Evolutionary conservation across 30 jellyfish, hydroid and myxozoan species (phyloP).

Genomic region (Turritopsis dohrnii): DNA sequence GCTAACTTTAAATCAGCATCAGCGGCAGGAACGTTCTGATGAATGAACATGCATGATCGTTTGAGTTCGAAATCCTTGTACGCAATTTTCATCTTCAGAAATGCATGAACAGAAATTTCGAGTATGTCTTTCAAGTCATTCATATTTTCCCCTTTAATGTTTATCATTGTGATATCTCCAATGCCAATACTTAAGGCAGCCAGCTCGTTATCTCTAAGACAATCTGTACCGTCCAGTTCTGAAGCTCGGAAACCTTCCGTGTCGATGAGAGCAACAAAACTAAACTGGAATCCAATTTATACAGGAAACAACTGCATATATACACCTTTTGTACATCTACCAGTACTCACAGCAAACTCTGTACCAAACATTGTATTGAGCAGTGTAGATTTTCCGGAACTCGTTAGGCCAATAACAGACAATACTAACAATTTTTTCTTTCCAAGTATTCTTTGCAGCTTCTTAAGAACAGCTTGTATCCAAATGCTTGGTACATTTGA

Average conservation of each 20-base stretch:
- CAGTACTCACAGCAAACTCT: slow-evolving; percentile 25
- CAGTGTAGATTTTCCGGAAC: slow-evolving; percentile 33
- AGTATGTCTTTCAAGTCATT: slow-evolving; percentile 14
- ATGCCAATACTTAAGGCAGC: slow-evolving; percentile 26
- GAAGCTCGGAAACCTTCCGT: slow-evolving; percentile 33
- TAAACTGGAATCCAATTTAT: not conserved
- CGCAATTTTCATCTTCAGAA: slow-evolving; percentile 29
- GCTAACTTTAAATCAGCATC: too few relatives aligned
- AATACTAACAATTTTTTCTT: slow-evolving; percentile 8
- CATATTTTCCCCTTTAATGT: too few relatives aligned
- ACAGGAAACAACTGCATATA: slow-evolving; percentile 26
- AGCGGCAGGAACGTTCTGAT: too few relatives aligned
- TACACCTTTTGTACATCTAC: slow-evolving; percentile 26
- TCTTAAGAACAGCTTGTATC: slow-evolving; percentile 3
- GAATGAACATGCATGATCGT: slow-evolving; percentile 21
- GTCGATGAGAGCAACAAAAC: slow-evolving; percentile 14
- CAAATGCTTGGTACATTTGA: slow-evolving; percentile 1
- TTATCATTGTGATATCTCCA: slow-evolving; percentile 20
- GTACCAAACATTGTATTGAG: slow-evolving; percentile 29
- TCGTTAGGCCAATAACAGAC: slow-evolving; percentile 20
- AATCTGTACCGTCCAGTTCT: not conserved
- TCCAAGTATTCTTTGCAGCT: not conserved
- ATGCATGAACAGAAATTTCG: slow-evolving; percentile 13
- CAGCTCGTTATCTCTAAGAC: slow-evolving; percentile 17
- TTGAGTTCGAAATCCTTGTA: not conserved